Base-by-base conservation (phyloP, 2,797 vertebrate species). In the Hemibagrus guttatus region DNA sequence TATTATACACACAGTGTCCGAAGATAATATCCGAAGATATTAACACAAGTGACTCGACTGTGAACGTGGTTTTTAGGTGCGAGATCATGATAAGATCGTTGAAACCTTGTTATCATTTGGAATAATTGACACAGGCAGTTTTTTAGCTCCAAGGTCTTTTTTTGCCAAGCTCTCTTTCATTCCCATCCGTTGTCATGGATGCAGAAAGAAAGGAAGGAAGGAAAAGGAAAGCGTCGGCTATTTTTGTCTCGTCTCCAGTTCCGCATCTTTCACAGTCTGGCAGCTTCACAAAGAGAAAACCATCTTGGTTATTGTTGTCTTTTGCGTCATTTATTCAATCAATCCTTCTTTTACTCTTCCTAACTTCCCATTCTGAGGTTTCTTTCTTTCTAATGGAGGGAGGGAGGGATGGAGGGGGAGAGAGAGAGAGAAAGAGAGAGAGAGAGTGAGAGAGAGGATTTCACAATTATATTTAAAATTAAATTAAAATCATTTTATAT, bases 241-340 rank as follows among this genome's bases (percentile, higher is more conserved):
- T 90, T 87, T 87, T 80, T 84, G 88, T 81, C 84, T 78, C 64
- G 23, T 89, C 89, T 87, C 83, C 49, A 87, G 89, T 68, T 89
- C n/a, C 46, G n/a, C 61, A 54, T 84, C 75, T 86, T 78, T 84
- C 76, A 63, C 28, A 75, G 76, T 42, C 86, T 90, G 86, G 69
- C 89, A 90, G 82, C 63, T 82, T 78, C 76, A 87, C 84, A 90
- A 87, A 87, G 84, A 71, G 78, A 66, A 52, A 31, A 14, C 84
- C 81, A 46, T 63, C n/a, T 81, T 54, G 11, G 46, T 79, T 75
- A 64, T 80, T 64, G 28, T 64, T 56, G 7, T 59, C 58, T 59
- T 23, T 56, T 74, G 61, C 35, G 69, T 87, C 64, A 66, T 61
- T 61, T 49, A 84, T 75, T 88, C 49, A 63, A 23, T 76, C 81